Base-by-base conservation (phyloP, 2,888 invertebrate genomes). In the Cheilosia vulpina region DNA sequence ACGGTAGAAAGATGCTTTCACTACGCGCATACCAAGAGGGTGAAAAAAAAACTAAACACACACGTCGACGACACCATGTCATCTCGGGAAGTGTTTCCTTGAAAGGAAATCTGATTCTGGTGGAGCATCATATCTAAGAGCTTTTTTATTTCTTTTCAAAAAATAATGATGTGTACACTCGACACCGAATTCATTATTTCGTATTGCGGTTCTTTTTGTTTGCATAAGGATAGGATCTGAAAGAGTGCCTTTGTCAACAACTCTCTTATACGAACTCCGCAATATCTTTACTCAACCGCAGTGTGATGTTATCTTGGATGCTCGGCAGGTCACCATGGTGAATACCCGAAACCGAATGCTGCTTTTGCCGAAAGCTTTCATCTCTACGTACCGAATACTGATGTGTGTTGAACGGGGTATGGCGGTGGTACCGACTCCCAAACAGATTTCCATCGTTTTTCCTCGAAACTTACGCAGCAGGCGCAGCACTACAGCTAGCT, bases 161-260 rank as follows among this genome's bases (percentile, higher is more conserved):
- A 72, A 66, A 83, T 82, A 82, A 82, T 66, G 43, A 72, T 77
- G 66, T 77, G 77, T 77, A 77, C 77, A 69, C 68, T 69, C 69
- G 77, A 77, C 60, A 77, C 60, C 52, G 50, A 77, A 62, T 77
- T 77, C 60, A 68, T 77, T 77, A 53, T 34, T 62, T 27, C 58
- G 45, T 15, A n/a, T n/a, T 41, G 66, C 9, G 66, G 66, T 76
- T 41, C 50, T 31, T 45, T 57, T 41, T 57, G 43, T 72, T 63
- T 57, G 24, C 47, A 62, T 60, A 24, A 31, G 52, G 52, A 58
- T 52, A 17, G 6, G 19, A 21, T 15, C 50, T 71, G 58, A 50
- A 60, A 19, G 50, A 21, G 53, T 55, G 4, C 38, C 45, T 7
- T 58, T 43, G 43, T 50, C 19, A 24, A 53, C 24, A 68, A 34